Evolutionary conservation across 2,113 vertebrate genomes (phyloP).

Genomic region (Anguilla japonica): DNA sequence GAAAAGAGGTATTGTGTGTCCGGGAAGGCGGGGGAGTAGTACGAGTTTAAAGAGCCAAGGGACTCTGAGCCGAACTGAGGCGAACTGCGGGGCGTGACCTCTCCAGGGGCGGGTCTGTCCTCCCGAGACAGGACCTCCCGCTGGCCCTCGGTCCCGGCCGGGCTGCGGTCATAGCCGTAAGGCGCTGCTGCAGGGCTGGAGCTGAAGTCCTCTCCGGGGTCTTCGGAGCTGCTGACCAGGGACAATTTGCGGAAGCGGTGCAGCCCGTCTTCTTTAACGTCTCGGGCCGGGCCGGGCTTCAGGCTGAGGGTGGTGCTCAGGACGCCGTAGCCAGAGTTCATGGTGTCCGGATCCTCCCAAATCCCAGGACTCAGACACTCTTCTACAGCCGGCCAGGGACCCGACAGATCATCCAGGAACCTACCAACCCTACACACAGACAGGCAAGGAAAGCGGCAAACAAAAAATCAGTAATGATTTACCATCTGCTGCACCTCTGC

Average conservation of each 20-base stretch:
- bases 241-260: conserved; percentile 72
- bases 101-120: conserved; percentile 1
- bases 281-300: conserved; percentile 22
- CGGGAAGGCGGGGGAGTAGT: conserved; percentile 17
- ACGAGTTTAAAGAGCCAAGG: conserved; percentile 17
- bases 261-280: conserved; percentile 50
- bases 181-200: conserved; percentile 6
- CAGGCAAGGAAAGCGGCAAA: not conserved
- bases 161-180: not conserved
- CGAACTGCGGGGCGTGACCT: not conserved
- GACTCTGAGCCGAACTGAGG: conserved; percentile 24
- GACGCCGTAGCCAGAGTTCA: conserved; percentile 50
- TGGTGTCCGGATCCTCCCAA: conserved; percentile 36
- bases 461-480: not conserved
- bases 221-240: conserved; percentile 48
- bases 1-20: conserved; percentile 31
- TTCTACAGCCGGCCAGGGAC: conserved; percentile 12
- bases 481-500: no score
- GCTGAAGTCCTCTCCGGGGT: conserved; percentile 11
- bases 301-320: conserved; percentile 65
- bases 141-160: not conserved
- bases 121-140: conserved; percentile 47
- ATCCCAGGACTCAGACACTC: conserved; percentile 22
- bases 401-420: conserved; percentile 23
- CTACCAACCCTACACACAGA: conserved; percentile 37